These are phyloP conservation scores for Sinocyclocheilus grahami DNA, from an alignment of 2,113 vertebrate species.

Conservation along the genomic window DNA sequence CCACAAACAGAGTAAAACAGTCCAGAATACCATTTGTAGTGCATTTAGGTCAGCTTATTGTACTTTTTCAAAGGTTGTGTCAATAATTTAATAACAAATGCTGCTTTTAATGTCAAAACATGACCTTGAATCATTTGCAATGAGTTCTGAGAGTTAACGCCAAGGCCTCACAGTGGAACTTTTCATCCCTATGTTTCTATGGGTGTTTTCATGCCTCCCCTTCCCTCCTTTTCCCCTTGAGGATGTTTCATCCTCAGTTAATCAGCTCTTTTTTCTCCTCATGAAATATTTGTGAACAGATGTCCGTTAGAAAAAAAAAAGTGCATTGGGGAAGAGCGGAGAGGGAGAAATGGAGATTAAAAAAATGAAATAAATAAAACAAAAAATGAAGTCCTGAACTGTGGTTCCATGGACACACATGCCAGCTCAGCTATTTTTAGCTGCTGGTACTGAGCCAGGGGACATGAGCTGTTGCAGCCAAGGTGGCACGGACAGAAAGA, in stretches of 20 bases:
- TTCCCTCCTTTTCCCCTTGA: constrained; percentile 7
- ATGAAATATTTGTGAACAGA: constrained; percentile 53
- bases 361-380: constrained; percentile 41
- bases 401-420: constrained; percentile 53
- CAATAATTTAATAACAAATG: constrained; percentile 18
- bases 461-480: neutral
- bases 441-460: constrained; percentile 20
- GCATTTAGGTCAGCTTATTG: neutral
- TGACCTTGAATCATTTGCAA: neutral
- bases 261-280: constrained; percentile 33
- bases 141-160: neutral
- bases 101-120: constrained; percentile 16
- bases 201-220: constrained; percentile 1
- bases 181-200: neutral
- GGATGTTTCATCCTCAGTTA: constrained; percentile 29
- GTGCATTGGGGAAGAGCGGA: neutral
- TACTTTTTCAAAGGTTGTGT: neutral
- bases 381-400: constrained; percentile 48
- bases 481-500: constrained; percentile 10
- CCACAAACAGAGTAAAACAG: neutral
- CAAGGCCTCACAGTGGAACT: neutral
- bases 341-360: constrained; percentile 23
- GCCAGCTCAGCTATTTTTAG: constrained; percentile 54
- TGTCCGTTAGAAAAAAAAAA: constrained; percentile 55
- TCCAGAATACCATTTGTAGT: neutral